Base-by-base conservation (phyloP, 2,113 vertebrate species). In the Trochalopteron elliotii region DNA sequence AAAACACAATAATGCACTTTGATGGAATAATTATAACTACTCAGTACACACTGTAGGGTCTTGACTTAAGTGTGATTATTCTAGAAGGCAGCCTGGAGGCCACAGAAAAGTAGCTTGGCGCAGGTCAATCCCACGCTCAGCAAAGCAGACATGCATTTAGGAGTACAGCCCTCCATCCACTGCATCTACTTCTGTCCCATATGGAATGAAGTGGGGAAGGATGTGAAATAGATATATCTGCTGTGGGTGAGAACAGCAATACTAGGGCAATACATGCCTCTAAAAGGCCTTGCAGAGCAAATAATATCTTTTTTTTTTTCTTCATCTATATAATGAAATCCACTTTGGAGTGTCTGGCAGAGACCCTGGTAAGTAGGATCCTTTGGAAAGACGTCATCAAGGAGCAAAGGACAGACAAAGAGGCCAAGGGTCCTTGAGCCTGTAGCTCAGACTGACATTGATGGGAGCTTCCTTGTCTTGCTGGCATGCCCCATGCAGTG, bases 1-100 rank as follows among this genome's bases (percentile, higher is more conserved):
- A 69, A 94, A 94, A 71, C 60, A 78, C 4, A 2, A 17, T 82
- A 92, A 89, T 52, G 60, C 6, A 63, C 76, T 78, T 87, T 68
- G 72, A 82, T 79, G 65, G 74, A 94, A 71, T 92, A 91, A 92
- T 92, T 92, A 61, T n/a, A 91, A 89, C 33, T 68, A 60, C 72
- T 78, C 40, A 56, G 21, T 64, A 79, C n/a, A 81, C 39, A 31
- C 53, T 45, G 64, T 27, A 89, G 72, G 22, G 24, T 75, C 69
- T 83, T 83, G 69, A 89, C 86, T 83, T 81, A 89, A 75, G 52
- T 40, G 42, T 57, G 49, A 93, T 75, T 84, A n/a, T 56, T 92
- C 72, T 33, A 44, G 64, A 90, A 95, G 33, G 64, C 63, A 88
- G 35, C 18, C 53, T 77, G 35, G 23, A 63, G 83, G 33, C 45